A percentile compares a stretch with the other conserved stretches of the same genome.
Conservation (phyloP, 2,113 vertebrate species). For the Pterocles burchelli region DNA sequence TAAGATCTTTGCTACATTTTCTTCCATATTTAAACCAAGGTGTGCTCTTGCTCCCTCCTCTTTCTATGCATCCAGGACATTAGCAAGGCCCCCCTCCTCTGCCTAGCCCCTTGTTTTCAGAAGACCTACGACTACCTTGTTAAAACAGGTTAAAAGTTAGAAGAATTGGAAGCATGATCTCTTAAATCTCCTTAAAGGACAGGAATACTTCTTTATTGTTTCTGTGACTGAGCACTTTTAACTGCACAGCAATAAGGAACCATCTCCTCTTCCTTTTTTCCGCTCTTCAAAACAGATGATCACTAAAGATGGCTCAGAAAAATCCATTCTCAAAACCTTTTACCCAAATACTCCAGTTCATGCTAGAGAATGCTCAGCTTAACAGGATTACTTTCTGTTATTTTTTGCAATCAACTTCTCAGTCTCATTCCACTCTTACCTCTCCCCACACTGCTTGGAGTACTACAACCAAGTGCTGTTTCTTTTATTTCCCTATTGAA, state of each 20-base stretch:
- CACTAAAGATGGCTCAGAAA: neutral
- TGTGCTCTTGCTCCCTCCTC: neutral
- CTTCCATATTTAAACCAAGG: neutral
- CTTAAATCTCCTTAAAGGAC: neutral
- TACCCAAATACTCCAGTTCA: neutral
- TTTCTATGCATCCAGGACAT: no score
- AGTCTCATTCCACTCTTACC: neutral
- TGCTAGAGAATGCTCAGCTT: neutral
- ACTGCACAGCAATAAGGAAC: neutral
- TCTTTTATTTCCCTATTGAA: neutral
- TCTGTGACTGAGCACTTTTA: neutral
- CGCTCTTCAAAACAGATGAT: neutral
- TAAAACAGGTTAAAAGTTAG: neutral
- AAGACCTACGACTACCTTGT: fast-evolving
- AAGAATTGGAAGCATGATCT: fast-evolving
- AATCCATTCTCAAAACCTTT: neutral
- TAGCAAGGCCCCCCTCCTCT: neutral
- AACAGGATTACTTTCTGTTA: neutral
- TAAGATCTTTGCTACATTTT: neutral
- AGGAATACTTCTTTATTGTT: neutral
- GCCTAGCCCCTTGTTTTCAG: neutral
- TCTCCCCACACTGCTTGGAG: neutral
- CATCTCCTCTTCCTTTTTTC: neutral
- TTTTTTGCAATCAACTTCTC: neutral
- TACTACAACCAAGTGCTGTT: neutral